Conservation (phyloP, 2,888 invertebrate species). For the Ichneumoninae sp. region DNA sequence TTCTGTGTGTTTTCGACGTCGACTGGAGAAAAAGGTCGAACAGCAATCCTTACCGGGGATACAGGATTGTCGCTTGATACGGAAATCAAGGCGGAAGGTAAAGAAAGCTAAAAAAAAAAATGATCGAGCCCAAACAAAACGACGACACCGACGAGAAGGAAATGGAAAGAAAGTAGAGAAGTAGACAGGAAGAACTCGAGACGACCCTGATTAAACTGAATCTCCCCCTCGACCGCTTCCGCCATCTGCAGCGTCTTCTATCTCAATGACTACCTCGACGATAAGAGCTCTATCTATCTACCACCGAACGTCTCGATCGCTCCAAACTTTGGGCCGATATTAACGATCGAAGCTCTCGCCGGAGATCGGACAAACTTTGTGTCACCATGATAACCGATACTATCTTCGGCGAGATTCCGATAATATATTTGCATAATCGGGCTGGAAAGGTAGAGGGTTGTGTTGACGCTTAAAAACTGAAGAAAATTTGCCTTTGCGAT, state of each 20-base stretch:
- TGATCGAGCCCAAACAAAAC: neutral
- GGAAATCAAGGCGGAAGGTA: neutral
- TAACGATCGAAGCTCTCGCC: neutral
- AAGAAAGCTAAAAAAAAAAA: neutral
- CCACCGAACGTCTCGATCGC: neutral
- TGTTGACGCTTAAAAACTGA: neutral
- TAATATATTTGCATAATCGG: neutral
- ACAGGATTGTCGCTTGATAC: conserved; percentile 13
- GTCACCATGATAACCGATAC: neutral
- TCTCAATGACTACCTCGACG: conserved; percentile 22
- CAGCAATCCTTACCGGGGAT: neutral
- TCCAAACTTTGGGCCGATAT: neutral
- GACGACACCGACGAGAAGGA: conserved; percentile 21
- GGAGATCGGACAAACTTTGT: neutral
- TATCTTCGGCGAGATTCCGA: neutral
- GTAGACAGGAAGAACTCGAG: conserved; percentile 12
- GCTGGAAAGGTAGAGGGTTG: neutral
- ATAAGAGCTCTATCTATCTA: neutral
- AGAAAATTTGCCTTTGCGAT: neutral
- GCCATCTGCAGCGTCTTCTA: conserved; percentile 25
- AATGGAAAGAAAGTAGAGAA: conserved; percentile 26
- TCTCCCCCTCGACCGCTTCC: neutral
- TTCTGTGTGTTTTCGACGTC: neutral
- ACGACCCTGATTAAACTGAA: conserved; percentile 52
- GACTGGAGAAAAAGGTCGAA: neutral